Evolutionary conservation across 1,140 invertebrate species (phyloP).

Genomic region (Plectrocnemia conspersa): DNA sequence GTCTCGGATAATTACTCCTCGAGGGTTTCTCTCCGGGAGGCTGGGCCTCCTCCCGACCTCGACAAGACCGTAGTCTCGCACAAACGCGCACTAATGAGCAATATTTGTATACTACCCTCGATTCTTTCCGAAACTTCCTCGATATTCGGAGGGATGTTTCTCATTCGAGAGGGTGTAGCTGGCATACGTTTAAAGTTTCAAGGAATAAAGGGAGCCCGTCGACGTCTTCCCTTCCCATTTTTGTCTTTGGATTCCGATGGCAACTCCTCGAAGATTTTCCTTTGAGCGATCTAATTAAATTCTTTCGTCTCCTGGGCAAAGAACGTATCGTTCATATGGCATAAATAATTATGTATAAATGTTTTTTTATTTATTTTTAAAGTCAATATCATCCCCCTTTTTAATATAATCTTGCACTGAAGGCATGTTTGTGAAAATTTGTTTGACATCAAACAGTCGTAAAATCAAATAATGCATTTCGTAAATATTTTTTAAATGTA

Average conservation of each 20-base stretch:
- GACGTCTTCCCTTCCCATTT: background rate
- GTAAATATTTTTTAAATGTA: too few species aligned
- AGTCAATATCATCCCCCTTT: too few species aligned
- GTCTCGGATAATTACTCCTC: conserved; percentile 24
- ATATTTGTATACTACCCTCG: conserved; percentile 32
- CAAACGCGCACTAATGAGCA: conserved; percentile 34
- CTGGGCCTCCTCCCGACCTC: background rate
- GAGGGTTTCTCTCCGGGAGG: background rate
- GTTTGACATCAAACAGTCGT: too few species aligned
- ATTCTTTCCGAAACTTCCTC: conserved; percentile 19
- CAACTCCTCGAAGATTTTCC: background rate
- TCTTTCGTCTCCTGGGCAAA: conserved; percentile 10
- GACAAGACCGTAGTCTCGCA: conserved; percentile 14
- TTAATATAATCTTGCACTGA: too few species aligned
- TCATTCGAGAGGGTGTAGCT: background rate
- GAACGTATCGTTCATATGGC: too few species aligned
- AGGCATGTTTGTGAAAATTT: too few species aligned
- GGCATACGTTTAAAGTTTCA: conserved; percentile 11
- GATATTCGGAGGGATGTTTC: conserved; percentile 9
- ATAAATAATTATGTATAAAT: too few species aligned
- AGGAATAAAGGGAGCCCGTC: too few species aligned
- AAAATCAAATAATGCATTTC: too few species aligned
- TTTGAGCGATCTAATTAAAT: conserved; percentile 18
- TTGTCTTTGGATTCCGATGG: conserved; percentile 8
- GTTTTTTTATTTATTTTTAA: too few species aligned